Evolutionary conservation across 2,888 invertebrate species (phyloP), one percentile per base, ranked within the genome.

Genomic region (Adela reaumurella): DNA sequence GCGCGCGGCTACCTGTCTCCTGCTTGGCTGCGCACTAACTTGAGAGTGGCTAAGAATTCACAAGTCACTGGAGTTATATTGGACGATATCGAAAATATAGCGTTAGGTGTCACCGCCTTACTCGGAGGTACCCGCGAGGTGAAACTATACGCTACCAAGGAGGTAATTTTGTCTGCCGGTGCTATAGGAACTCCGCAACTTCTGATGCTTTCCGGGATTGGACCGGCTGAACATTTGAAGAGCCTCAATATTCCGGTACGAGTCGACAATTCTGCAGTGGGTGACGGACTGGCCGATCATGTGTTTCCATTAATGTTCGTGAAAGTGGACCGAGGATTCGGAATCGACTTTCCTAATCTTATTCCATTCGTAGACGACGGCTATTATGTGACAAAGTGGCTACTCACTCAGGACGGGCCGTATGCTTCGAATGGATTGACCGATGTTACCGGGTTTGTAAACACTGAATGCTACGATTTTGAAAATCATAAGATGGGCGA

Each of bases 101-200:
- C 24, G 6, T 5, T 66, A 1, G 24, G 24, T 6, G 24, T 24
- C 6, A 24, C 10, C 24, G 24, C 24, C 5, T 6, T 6, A 24
- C 24, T 24, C 5, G 10, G 5, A 24, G 24, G 10, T 10, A 10
- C 6, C 5, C 5, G 24, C 6, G 6, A 10, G 6, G 10, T 24
- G 6, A 55, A 47, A 0, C 18, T 70, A 1, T 66, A 56, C 48
- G 68, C 65, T 1, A 57, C 51, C 4, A 59, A 55, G n/a, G 72
- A 71, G 52, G 67, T 74, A 0, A 60, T 74, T 5, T 53, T 74
- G 10, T 63, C 67, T 28, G 71, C 73, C 0, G 74, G 74, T 0
- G 50, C 70, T 0, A 52, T 72, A 1, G 68, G 60, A 0, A 66
- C 68, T 1, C 64, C 73, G 8, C 69, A 72, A 41, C 59, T 74